Evolutionary conservation across 2,113 vertebrate species (phyloP).

Genomic region (Ivindomyrus marchei): DNA sequence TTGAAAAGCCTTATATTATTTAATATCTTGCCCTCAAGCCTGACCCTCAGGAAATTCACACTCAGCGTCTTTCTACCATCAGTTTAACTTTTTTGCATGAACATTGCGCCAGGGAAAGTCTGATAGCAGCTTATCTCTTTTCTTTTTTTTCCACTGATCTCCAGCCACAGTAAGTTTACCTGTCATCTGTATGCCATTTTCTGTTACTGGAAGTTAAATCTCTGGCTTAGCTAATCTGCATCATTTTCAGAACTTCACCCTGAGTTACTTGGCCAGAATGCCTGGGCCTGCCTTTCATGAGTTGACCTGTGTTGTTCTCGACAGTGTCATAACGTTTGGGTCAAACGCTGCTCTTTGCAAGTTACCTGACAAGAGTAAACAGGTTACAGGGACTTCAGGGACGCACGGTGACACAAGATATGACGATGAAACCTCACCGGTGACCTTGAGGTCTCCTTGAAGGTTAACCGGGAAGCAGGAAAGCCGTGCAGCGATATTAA

Average conservation of each 20-base stretch:
- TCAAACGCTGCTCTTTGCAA: not conserved
- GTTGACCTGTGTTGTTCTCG: not conserved
- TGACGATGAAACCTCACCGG: not conserved
- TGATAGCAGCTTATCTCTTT: not conserved
- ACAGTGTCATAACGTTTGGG: not conserved
- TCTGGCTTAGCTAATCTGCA: not conserved
- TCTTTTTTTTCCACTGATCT: not conserved
- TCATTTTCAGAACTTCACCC: not conserved
- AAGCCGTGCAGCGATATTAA: not conserved
- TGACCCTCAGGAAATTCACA: constrained; percentile 38
- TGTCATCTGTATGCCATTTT: not conserved
- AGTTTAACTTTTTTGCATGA: constrained; percentile 42
- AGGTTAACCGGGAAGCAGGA: not conserved
- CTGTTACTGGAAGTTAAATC: not conserved
- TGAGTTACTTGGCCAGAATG: not conserved
- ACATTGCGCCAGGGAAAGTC: constrained; percentile 33
- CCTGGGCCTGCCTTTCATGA: not conserved
- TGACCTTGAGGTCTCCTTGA: not conserved
- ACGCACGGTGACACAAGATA: not conserved
- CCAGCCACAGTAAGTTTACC: not conserved
- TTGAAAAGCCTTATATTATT: constrained; percentile 37
- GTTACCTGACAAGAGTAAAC: not conserved
- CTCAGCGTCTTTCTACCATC: constrained; percentile 45
- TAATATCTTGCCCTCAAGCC: constrained; percentile 33
- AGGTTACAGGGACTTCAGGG: not conserved